phyloP scores from a whole-genome alignment of 1,140 invertebrate genomes.

The Drosophila malerkotliana region DNA sequence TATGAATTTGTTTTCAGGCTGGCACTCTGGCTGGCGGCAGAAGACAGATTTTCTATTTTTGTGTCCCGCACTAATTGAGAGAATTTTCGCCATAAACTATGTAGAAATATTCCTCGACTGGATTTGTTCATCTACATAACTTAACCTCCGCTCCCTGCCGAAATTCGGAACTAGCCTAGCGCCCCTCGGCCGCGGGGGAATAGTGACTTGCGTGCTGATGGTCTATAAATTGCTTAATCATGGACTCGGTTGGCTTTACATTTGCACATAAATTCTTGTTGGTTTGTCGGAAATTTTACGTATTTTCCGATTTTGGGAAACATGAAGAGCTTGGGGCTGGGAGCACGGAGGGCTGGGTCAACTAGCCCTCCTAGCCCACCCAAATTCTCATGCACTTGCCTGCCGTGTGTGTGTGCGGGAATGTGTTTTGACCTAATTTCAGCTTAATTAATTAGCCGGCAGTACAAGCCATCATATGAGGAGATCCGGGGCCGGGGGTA shows the following conservation, averaged over 20 bases:
- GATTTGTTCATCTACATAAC: constrained; percentile 52
- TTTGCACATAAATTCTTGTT: constrained; percentile 57
- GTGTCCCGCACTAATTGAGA: constrained; percentile 42
- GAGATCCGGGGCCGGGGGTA: constrained; percentile 37
- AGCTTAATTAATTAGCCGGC: constrained; percentile 74
- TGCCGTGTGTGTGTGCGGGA: constrained; percentile 13
- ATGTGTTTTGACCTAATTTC: constrained; percentile 65
- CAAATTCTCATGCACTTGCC: constrained; percentile 59
- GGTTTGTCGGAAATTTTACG: constrained; percentile 43
- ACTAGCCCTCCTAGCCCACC: constrained; percentile 12
- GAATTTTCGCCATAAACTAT: constrained; percentile 52
- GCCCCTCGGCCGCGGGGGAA: constrained; percentile 7
- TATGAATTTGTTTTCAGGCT: constrained; percentile 36
- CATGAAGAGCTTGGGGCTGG: constrained; percentile 7
- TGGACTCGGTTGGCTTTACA: constrained; percentile 50
- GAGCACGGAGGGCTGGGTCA: constrained; percentile 21
- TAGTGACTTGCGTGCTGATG: constrained; percentile 45
- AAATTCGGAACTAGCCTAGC: constrained; percentile 11
- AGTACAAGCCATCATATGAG: constrained; percentile 54
- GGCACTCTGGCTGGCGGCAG: constrained; percentile 1
- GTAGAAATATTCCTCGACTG: constrained; percentile 36
- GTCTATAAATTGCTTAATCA: constrained; percentile 61
- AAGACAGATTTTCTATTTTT: constrained; percentile 46
- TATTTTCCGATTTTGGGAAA: constrained; percentile 31
- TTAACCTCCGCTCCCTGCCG: constrained; percentile 22